Conservation (phyloP, 2,888 invertebrate species). For the Ametastegia equiseti region DNA sequence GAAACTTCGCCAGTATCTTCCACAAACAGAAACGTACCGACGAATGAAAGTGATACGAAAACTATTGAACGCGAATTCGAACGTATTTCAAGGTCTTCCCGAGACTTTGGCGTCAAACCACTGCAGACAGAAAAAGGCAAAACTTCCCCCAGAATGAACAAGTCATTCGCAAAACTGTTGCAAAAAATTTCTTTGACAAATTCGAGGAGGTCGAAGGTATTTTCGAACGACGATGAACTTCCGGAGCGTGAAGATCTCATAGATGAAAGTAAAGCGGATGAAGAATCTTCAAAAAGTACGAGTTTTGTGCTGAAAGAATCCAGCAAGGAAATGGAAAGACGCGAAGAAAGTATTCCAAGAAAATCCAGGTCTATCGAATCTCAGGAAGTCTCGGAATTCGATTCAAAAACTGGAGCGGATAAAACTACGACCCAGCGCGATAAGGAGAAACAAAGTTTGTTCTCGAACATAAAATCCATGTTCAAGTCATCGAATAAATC, state of each 20-base stretch:
- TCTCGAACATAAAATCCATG: constrained; percentile 12
- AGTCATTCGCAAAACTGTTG: neutral
- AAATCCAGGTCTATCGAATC: neutral
- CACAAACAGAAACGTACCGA: neutral
- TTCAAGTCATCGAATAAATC: constrained; percentile 6
- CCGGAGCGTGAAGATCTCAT: neutral
- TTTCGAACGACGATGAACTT: neutral
- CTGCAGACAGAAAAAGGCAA: neutral
- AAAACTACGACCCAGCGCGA: neutral
- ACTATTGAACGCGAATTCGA: neutral
- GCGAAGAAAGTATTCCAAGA: neutral
- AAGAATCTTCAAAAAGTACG: neutral
- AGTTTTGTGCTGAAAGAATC: neutral
- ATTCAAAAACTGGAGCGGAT: neutral
- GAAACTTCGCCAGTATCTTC: constrained; percentile 16
- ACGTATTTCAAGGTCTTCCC: neutral
- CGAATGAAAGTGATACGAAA: neutral
- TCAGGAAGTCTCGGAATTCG: neutral
- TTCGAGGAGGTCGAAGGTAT: neutral
- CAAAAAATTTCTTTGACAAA: neutral
- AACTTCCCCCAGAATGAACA: neutral
- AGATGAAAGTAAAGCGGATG: neutral
- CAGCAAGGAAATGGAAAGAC: neutral
- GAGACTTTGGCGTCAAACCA: neutral
- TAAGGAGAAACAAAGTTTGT: neutral